Conservation (phyloP, 1,140 invertebrate genomes). For the Drosophila biarmipes region DNA sequence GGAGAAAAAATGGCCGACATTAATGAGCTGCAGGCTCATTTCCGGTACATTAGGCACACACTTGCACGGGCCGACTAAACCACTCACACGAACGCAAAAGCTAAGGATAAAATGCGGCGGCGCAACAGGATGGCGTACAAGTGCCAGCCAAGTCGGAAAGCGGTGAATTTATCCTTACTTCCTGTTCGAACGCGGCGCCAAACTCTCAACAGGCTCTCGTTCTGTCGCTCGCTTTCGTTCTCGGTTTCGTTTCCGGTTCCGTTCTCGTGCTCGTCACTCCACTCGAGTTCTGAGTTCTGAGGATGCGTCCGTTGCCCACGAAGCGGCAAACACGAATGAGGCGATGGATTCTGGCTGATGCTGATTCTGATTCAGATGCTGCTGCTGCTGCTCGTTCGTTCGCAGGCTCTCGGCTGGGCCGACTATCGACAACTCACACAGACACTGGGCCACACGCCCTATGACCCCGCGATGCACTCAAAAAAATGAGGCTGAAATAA, state of each 20-base stretch:
- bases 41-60: constrained; percentile 67
- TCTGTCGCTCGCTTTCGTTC: background rate
- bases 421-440: constrained; percentile 35
- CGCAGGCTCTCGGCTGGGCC: constrained; percentile 39
- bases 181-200: constrained; percentile 59
- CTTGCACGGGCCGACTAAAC: constrained; percentile 1
- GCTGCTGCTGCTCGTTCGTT: constrained; percentile 34
- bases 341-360: constrained; percentile 31
- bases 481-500: too few relatives aligned
- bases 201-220: constrained; percentile 32
- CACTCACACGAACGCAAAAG: constrained; percentile 11
- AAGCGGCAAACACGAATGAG: constrained; percentile 76
- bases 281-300: constrained; percentile 23
- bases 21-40: constrained; percentile 62
- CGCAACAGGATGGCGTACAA: constrained; percentile 67
- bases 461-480: constrained; percentile 9
- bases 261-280: constrained; percentile 22
- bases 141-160: constrained; percentile 24
- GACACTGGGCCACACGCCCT: background rate
- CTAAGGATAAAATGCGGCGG: constrained; percentile 56
- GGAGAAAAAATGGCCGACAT: constrained; percentile 20
- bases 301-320: constrained; percentile 64
- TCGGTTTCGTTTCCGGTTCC: constrained; percentile 37
- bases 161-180: constrained; percentile 71
- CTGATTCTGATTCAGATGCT: constrained; percentile 34